Evolutionary conservation across 2,888 invertebrate genomes (phyloP).

Genomic region (Lycophotia porphyrea): DNA sequence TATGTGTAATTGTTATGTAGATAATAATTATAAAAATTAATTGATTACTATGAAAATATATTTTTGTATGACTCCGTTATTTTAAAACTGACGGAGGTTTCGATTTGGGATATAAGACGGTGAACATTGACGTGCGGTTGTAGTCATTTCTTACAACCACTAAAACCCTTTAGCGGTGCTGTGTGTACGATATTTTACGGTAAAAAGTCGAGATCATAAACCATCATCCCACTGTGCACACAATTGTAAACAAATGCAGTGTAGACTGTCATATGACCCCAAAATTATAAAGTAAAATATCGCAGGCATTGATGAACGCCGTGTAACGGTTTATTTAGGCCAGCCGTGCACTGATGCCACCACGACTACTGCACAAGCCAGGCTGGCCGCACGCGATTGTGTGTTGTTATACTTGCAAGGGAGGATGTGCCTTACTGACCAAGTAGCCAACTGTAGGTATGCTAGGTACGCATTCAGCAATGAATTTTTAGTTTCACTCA

Average conservation of each 20-base stretch:
- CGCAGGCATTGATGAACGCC: background rate
- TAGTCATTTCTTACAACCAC: background rate
- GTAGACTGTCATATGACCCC: too few relatives aligned
- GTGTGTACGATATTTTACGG: background rate
- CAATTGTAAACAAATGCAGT: background rate
- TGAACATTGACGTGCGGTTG: background rate
- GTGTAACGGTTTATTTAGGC: background rate
- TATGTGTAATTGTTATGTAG: slow-evolving; percentile 46
- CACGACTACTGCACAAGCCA: background rate
- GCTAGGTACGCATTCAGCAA: background rate
- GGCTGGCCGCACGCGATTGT: background rate
- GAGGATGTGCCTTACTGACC: background rate
- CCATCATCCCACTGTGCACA: background rate
- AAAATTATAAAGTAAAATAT: background rate
- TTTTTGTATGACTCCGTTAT: slow-evolving; percentile 21
- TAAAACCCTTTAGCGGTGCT: background rate
- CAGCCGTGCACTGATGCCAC: background rate
- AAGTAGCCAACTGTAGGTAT: background rate
- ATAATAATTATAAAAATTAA: slow-evolving; percentile 49
- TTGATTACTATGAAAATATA: slow-evolving; percentile 64
- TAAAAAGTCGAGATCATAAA: background rate
- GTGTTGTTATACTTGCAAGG: background rate
- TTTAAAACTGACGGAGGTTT: slow-evolving; percentile 7
- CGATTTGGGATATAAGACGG: background rate
- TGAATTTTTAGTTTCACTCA: background rate